Evolutionary conservation across 2,888 invertebrate species (phyloP).

Genomic region (Pammene fasciana): DNA sequence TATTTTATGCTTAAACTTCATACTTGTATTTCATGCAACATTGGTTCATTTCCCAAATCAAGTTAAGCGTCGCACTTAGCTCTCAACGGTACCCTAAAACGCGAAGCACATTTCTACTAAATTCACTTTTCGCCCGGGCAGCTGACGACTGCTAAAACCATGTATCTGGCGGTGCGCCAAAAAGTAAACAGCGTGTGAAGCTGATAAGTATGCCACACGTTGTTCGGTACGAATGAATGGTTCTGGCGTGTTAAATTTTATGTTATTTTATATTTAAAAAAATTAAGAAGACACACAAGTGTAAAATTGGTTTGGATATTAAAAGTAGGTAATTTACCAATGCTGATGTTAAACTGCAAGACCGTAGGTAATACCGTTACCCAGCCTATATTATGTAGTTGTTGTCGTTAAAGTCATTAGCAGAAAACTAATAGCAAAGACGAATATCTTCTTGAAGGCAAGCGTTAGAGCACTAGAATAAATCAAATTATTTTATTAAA

Average conservation of each 20-base stretch:
- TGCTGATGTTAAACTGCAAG: too few species aligned
- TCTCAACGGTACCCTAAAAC: slow-evolving; percentile 13
- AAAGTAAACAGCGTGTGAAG: slow-evolving; percentile 38
- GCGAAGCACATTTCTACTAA: slow-evolving; percentile 40
- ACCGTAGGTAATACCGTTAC: too few species aligned
- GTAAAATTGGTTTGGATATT: too few species aligned
- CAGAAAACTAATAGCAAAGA: too few species aligned
- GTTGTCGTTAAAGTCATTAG: too few species aligned
- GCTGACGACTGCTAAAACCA: slow-evolving; percentile 36
- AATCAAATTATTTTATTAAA: too few species aligned
- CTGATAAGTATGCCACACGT: slow-evolving; percentile 27
- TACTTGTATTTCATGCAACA: slow-evolving; percentile 18
- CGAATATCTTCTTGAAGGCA: too few species aligned
- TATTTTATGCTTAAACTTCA: neutral
- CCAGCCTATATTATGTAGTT: too few species aligned
- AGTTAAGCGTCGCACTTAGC: slow-evolving; percentile 24
- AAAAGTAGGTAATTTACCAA: too few species aligned
- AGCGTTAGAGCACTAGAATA: too few species aligned
- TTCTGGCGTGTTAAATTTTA: slow-evolving; percentile 8
- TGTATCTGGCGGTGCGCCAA: slow-evolving; percentile 35
- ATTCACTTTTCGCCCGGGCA: slow-evolving; percentile 50
- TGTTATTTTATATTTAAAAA: neutral
- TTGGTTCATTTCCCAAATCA: slow-evolving; percentile 16
- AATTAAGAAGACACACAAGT: too few species aligned
- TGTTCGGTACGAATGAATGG: slow-evolving; percentile 2